Evolutionary conservation across 2,888 invertebrate species (phyloP).

Genomic region (Acleris cristana): DNA sequence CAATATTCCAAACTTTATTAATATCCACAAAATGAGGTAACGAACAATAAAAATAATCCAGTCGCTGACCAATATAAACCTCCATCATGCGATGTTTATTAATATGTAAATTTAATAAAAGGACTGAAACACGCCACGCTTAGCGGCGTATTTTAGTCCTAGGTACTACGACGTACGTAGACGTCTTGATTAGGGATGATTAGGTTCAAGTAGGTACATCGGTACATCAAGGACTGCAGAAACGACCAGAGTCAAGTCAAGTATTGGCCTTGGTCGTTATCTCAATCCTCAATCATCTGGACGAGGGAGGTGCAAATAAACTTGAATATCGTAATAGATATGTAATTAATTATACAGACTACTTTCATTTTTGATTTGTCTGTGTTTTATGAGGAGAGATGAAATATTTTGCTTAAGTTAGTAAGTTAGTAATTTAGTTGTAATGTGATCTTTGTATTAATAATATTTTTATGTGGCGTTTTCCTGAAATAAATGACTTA

Average conservation of each 20-base stretch:
- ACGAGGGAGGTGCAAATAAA: slow-evolving; percentile 1
- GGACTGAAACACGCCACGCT: slow-evolving; percentile 47
- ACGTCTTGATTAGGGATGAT: slow-evolving; percentile 39
- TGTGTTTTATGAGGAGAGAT: no score
- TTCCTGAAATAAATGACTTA: no score
- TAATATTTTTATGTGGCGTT: no score
- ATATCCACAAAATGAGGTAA: not conserved
- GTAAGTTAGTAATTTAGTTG: no score
- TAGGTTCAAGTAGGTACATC: no score
- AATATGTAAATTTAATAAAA: slow-evolving; percentile 54
- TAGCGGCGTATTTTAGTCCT: no score
- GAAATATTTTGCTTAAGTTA: no score
- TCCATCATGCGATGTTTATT: slow-evolving; percentile 49
- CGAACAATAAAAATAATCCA: slow-evolving; percentile 11
- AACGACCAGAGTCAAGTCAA: no score
- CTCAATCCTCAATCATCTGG: slow-evolving; percentile 38
- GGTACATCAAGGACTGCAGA: no score
- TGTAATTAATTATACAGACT: no score
- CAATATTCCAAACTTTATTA: slow-evolving; percentile 1
- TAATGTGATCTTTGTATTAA: no score
- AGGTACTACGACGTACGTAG: slow-evolving; percentile 45
- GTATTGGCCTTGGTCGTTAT: slow-evolving; percentile 41
- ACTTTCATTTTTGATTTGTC: no score
- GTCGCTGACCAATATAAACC: slow-evolving; percentile 11
- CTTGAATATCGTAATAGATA: not conserved